Percentiles rank a stretch among this genome's conserved stretches.
These are phyloP conservation scores for Macrotrachela quadricornifera DNA, from an alignment of 1,140 invertebrate species.

Conservation along the genomic window DNA sequence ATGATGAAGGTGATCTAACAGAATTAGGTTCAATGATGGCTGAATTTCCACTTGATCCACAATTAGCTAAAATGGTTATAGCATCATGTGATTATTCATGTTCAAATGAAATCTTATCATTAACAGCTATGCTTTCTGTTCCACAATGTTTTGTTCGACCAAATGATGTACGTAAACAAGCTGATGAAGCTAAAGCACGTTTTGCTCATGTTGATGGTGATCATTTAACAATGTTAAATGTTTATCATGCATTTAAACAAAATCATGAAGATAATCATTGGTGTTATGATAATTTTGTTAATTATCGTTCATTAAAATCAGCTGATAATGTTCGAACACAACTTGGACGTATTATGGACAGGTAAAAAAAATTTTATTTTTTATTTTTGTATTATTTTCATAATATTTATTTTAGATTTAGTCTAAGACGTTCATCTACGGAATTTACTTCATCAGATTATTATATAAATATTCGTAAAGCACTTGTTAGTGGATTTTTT, in stretches of 20 bases:
- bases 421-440: conserved; percentile 61
- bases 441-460: conserved; percentile 96
- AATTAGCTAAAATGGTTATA: conserved; percentile 97
- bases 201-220: conserved; percentile 99
- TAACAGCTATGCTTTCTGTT: conserved; percentile 86
- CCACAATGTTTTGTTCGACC: conserved; percentile 98
- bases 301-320: conserved; percentile 86
- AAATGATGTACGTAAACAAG: conserved; percentile 91
- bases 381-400: no score
- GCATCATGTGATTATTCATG: conserved; percentile 84
- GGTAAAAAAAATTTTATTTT: no score
- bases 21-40: conserved; percentile 68
- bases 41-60: conserved; percentile 94
- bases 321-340: conserved; percentile 64
- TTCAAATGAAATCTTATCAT: conserved; percentile 95
- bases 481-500: conserved; percentile 88
- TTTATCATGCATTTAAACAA: conserved; percentile 97
- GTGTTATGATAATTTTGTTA: conserved; percentile 99
- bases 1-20: conserved; percentile 52
- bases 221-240: conserved; percentile 76
- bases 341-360: conserved; percentile 61
- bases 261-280: conserved; percentile 76
- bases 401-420: no score
- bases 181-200: conserved; percentile 94
- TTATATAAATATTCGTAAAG: conserved; percentile 93